Evolutionary conservation across 2,797 vertebrate genomes (phyloP).

Genomic region (Clarias platycephalus): DNA sequence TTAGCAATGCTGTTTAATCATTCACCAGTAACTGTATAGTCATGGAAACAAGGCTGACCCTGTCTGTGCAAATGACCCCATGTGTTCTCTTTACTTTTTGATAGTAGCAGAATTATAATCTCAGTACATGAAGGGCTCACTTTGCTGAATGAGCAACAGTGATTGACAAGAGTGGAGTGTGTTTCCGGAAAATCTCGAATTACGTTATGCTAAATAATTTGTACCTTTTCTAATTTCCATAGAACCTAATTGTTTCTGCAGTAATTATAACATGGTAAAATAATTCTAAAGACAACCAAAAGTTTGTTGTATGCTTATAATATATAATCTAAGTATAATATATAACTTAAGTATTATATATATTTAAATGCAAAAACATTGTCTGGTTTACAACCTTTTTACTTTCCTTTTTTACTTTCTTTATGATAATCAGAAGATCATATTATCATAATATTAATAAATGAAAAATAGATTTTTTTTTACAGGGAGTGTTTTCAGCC

Average conservation of each 20-base stretch:
- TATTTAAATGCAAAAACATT: neutral
- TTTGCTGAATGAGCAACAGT: slow-evolving; percentile 64
- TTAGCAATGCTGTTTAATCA: slow-evolving; percentile 62
- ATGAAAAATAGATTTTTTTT: neutral
- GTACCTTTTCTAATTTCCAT: neutral
- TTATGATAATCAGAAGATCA: neutral
- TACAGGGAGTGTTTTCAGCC: neutral
- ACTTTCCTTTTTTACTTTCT: neutral
- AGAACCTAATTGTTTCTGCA: neutral
- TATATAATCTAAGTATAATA: too few relatives aligned
- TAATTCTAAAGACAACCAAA: neutral
- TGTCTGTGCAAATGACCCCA: slow-evolving; percentile 55
- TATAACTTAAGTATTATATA: neutral
- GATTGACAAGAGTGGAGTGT: slow-evolving; percentile 40
- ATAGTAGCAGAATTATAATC: slow-evolving; percentile 55
- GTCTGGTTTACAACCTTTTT: neutral
- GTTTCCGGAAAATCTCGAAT: neutral
- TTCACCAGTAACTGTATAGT: slow-evolving; percentile 64
- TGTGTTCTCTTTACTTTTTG: slow-evolving; percentile 59
- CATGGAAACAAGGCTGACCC: slow-evolving; percentile 60
- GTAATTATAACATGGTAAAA: neutral
- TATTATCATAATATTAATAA: slow-evolving; percentile 8
- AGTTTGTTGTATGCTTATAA: too few relatives aligned
- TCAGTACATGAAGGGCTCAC: slow-evolving; percentile 58
- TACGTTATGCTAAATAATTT: neutral